A percentile compares a stretch with the other conserved stretches of the same genome.
These are phyloP conservation scores for Tenrec ecaudatus DNA, from an alignment of 2,113 vertebrate species.

Conservation along the genomic window DNA sequence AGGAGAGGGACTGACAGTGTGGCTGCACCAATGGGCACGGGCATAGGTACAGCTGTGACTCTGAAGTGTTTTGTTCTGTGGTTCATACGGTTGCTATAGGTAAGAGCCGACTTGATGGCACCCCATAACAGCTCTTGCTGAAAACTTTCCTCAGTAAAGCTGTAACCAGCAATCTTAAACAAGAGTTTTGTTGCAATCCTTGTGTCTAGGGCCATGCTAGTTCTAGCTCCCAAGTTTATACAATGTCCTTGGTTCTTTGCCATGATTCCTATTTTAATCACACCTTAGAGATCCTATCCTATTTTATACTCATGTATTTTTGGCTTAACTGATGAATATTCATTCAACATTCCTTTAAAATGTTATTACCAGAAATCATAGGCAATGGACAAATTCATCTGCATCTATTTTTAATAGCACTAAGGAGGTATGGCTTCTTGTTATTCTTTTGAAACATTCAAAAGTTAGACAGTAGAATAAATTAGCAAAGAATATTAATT, in stretches of 20 bases:
- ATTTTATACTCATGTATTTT: accelerated
- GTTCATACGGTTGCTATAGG: too few species aligned
- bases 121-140: too few species aligned
- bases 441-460: neutral
- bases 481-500: neutral
- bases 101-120: too few species aligned
- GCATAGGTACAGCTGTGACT: too few species aligned
- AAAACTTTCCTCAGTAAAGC: too few species aligned
- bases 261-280: neutral
- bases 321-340: neutral
- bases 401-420: neutral
- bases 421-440: neutral
- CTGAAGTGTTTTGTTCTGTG: too few species aligned
- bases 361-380: neutral
- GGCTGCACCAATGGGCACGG: too few species aligned
- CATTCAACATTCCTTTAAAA: neutral
- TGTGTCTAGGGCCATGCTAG: accelerated
- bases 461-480: neutral
- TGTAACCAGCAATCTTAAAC: neutral
- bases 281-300: too few species aligned
- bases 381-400: neutral
- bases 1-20: too few species aligned
- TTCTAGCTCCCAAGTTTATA: neutral
- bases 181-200: neutral
- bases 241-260: too few species aligned